Evolutionary conservation across 64 coral and sea anemone species (phyloP).

Genomic region (Montipora foliosa): DNA sequence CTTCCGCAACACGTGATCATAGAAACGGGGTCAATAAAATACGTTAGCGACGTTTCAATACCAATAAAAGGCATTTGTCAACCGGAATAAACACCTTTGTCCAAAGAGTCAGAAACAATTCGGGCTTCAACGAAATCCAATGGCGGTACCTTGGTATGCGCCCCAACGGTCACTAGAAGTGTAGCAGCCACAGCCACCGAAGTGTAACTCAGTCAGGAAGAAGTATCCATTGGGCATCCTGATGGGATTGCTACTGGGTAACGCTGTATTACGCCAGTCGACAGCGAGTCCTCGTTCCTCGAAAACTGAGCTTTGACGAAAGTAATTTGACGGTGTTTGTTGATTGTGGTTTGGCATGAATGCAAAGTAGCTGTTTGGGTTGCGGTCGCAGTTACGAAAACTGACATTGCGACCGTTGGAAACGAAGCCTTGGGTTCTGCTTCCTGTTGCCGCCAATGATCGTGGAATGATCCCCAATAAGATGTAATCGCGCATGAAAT

Average conservation of each 20-base stretch:
- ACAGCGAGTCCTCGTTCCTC: slow-evolving; percentile 46
- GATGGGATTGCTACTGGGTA: background rate
- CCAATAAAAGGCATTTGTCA: too few species aligned
- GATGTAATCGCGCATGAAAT: slow-evolving; percentile 26
- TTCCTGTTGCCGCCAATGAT: background rate
- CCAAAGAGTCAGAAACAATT: background rate
- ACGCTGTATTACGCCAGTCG: slow-evolving; percentile 42
- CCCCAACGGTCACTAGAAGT: slow-evolving; percentile 73
- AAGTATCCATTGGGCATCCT: slow-evolving; percentile 5
- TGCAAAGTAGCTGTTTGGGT: slow-evolving; percentile 59
- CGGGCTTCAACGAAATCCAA: slow-evolving; percentile 60
- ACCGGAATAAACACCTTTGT: too few species aligned
- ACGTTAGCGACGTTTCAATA: too few species aligned
- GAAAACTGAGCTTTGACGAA: background rate
- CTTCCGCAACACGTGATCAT: too few species aligned
- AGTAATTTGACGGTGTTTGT: background rate
- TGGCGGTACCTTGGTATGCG: slow-evolving; percentile 49
- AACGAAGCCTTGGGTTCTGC: slow-evolving; percentile 29
- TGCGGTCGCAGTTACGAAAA: slow-evolving; percentile 55
- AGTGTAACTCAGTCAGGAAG: slow-evolving; percentile 74
- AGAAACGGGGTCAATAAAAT: too few species aligned
- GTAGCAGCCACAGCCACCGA: slow-evolving; percentile 77
- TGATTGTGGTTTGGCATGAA: slow-evolving; percentile 65
- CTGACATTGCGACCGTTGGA: background rate
- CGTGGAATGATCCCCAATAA: slow-evolving; percentile 39